Evolutionary conservation across 1,140 invertebrate species (phyloP), one percentile per base, ranked within the genome.

Genomic region (Tetragnatha versicolor): DNA sequence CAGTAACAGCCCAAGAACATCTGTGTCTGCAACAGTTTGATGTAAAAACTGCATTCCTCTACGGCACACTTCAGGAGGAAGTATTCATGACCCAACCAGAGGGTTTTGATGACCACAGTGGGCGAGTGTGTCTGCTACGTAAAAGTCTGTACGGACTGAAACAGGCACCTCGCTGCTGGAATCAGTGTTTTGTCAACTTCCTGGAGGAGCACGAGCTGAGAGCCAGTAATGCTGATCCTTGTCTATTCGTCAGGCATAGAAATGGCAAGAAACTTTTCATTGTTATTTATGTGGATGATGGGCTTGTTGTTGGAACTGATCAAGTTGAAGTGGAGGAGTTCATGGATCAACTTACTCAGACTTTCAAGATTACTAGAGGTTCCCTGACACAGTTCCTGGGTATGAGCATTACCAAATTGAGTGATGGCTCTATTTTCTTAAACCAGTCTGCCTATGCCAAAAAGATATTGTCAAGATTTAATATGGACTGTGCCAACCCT

Each of bases 271-370:
- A 35, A 25, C 25, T 85, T 2, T 82, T 86, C 35, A 49, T 88
- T 1, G 83, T 83, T 12, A 81, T 88, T 3, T 88, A 88, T 84
- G 86, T 88, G 12, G 87, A 88, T 82, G 87, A 88, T 83, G 85
- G 85, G n/a, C 69, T 87, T 31, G 80, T 87, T 63, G 83, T 80
- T 85, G 79, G 73, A 29, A 66, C 20, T 35, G 7, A 61, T 22
- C 25, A 60, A 55, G 22, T 42, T 33, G 61, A 69, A 69, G 20
- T 81, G 5, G 25, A 58, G 12, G 55, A 79, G 10, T 53, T 73
- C 22, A 22, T 79, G 6, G 7, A 31, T 29, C 6, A 72, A 27
- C 39, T 82, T 3, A 58, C 37, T 14, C 10, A 33, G 20, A 6
- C 25, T 29, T 81, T 82, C 53, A 10, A 81, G 49, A 73, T 82